Evolutionary conservation across 2,888 invertebrate genomes (phyloP).

Genomic region (Nephrotoma appendiculata): DNA sequence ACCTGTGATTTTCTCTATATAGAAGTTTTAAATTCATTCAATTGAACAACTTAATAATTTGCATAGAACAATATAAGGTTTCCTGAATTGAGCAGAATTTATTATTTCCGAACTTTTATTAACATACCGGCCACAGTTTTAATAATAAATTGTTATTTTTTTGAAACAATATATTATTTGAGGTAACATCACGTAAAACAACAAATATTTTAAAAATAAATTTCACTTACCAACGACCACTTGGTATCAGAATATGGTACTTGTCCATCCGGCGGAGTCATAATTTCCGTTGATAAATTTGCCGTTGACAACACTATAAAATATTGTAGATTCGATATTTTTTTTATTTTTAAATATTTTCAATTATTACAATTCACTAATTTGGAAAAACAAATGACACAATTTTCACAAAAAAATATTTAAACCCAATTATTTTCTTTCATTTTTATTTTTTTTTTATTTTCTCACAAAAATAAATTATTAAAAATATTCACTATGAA

Average conservation of each 20-base stretch:
- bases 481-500: not conserved
- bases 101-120: too few species aligned
- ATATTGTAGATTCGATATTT: constrained; percentile 8
- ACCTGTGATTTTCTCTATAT: too few species aligned
- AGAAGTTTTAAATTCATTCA: too few species aligned
- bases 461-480: not conserved
- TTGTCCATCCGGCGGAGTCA: constrained; percentile 13
- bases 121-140: too few species aligned
- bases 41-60: too few species aligned
- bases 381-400: not conserved
- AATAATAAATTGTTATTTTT: too few species aligned
- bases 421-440: not conserved
- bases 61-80: too few species aligned
- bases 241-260: constrained; percentile 12
- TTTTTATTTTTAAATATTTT: not conserved
- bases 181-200: too few species aligned
- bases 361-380: not conserved
- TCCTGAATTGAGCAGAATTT: too few species aligned
- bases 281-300: constrained; percentile 6
- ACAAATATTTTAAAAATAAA: not conserved
- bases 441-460: not conserved
- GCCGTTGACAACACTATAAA: constrained; percentile 10
- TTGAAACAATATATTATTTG: too few species aligned
- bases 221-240: constrained; percentile 12
- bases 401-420: not conserved